phyloP scores from a whole-genome alignment of 1,140 invertebrate species.

The Saccostrea echinata region DNA sequence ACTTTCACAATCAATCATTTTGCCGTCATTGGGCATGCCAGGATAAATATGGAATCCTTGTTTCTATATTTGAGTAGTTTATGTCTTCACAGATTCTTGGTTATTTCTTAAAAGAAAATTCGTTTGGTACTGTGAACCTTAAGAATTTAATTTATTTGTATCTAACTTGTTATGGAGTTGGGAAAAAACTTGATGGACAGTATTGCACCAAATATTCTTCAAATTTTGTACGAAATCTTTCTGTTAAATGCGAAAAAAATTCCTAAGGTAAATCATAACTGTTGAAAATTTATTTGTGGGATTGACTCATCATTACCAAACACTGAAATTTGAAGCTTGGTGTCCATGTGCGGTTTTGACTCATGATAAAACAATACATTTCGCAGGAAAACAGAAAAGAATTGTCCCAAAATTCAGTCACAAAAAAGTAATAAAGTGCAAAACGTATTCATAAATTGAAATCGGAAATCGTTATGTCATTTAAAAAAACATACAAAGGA shows the following conservation, averaged over 20 bases:
- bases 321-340: not conserved
- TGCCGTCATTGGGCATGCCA: slow-evolving; percentile 10
- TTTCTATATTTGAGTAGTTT: slow-evolving; percentile 5
- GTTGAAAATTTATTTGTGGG: not conserved
- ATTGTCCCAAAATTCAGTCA: too few species aligned
- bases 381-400: too few species aligned
- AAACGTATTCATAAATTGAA: too few species aligned
- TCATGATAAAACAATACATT: not conserved
- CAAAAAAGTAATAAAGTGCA: too few species aligned
- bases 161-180: too few species aligned
- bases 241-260: too few species aligned
- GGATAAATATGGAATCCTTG: not conserved
- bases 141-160: too few species aligned
- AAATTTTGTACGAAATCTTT: not conserved
- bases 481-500: too few species aligned
- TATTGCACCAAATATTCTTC: not conserved
- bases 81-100: not conserved
- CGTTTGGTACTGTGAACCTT: too few species aligned
- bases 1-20: not conserved
- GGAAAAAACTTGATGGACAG: not conserved
- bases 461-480: too few species aligned
- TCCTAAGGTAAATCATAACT: too few species aligned
- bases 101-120: too few species aligned
- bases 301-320: not conserved
- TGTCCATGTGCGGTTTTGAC: not conserved